Evolutionary conservation across 1,140 invertebrate species (phyloP), one percentile per base, ranked within the genome.

Genomic region (Halictus rubicundus): DNA sequence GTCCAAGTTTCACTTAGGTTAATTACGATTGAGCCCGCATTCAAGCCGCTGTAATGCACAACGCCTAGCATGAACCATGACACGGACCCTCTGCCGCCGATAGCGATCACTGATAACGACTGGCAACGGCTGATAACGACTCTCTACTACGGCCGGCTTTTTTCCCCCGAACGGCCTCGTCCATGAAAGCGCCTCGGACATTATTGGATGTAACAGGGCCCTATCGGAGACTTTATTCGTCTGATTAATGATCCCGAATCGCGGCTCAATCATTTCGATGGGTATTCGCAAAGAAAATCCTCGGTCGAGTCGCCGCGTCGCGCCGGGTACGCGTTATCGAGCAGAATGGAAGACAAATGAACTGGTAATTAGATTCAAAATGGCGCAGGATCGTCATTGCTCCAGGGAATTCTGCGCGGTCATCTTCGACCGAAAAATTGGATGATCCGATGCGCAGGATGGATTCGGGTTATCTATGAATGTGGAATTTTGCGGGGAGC

Each of bases 11-110:
- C 75, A 61, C 75, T 78, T 39, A 61, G 39, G 57, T 61, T 78
- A 78, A 78, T 78, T 70, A 78, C 69, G 32, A 78, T 52, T 32
- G 75, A 78, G 23, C 19, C 61, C 7, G 27, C 23, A 78, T 78
- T 71, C 75, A 61, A 19, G 16, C 7, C 7, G 4, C 7, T 21
- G 57, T 3, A 32, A 27, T n/a, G n/a, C 39, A 46, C 39, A 46
- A 66, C 64, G n/a, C 7, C 63, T 5, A 25, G 39, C 39, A 61
- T 14, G 19, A 5, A 32, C 32, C 32, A 7, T n/a, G 68, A 77
- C 57, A 37, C 23, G 54, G 49, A 42, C 9, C 63, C 42, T 14
- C 23, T 37, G 63, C 65, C 39, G 65, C 68, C 42, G 60, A 77
- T 77, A 77, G 69, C 74, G 54, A 49, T 70, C 65, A 32, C 32